Conservation (phyloP, 1,140 invertebrate species). For the Drosophila subobscura region DNA sequence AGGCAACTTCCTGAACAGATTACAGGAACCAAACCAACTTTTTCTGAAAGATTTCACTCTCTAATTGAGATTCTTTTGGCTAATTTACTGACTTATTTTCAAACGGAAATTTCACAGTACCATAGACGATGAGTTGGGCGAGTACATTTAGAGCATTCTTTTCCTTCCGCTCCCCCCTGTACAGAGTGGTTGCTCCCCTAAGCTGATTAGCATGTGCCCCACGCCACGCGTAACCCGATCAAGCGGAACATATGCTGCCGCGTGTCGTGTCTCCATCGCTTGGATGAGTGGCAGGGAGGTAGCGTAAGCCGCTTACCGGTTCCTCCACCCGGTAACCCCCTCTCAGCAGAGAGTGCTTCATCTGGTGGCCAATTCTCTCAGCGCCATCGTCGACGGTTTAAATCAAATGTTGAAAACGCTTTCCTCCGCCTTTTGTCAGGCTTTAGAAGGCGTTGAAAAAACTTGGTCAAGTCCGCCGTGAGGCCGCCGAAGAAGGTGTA, state of each 20-base stretch:
- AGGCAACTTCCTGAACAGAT: too few species aligned
- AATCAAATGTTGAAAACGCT: conserved; percentile 43
- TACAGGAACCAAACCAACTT: too few species aligned
- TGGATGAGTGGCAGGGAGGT: conserved; percentile 25
- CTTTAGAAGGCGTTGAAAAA: conserved; percentile 31
- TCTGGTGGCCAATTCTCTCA: conserved; percentile 28
- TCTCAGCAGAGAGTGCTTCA: not conserved
- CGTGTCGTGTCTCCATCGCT: conserved; percentile 16
- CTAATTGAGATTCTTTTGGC: too few species aligned
- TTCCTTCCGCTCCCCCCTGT: not conserved
- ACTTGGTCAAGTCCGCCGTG: conserved; percentile 48
- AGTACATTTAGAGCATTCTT: not conserved
- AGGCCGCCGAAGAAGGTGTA: conserved; percentile 62
- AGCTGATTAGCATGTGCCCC: conserved; percentile 37
- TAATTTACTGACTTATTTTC: conserved; percentile 30
- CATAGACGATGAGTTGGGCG: not conserved
- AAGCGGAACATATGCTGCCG: conserved; percentile 39
- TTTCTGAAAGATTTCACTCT: too few species aligned
- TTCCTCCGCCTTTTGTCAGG: not conserved
- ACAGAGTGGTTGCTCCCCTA: conserved; percentile 18
- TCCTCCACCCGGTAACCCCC: not conserved
- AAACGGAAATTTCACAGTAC: conserved; percentile 25
- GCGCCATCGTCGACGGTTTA: conserved; percentile 17
- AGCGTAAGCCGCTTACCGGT: conserved; percentile 46
- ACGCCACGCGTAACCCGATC: conserved; percentile 32